Base-by-base conservation (phyloP, 2,888 invertebrate genomes). In the Acheta domesticus region DNA sequence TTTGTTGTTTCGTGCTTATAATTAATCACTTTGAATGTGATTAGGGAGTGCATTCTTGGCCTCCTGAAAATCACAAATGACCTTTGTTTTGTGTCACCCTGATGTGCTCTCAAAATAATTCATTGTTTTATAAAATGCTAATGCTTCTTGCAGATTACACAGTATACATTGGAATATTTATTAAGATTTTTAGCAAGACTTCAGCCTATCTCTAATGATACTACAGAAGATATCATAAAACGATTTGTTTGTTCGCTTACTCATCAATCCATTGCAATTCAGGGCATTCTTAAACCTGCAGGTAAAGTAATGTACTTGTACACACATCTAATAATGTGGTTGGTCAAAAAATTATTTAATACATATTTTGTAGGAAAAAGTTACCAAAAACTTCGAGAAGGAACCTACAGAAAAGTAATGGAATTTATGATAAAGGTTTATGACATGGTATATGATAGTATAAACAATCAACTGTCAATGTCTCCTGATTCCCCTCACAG, bases 101-200 rank as follows among this genome's bases (percentile, higher is more conserved):
- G 8, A 5, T 36, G 36, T 8, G 36, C 36, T 36, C 36, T 8
- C 8, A 36, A 5, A 36, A 36, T 36, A 8, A 5, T 36, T 36
- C 36, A 36, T 36, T 36, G 36, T 36, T 36, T 36, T 36, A 36
- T 36, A 36, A 36, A 36, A 36, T 36, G 36, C 8, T 36, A 36
- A 36, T 36, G 36, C 36, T 36, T 8, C 5, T 62, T 88, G 77
- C 87, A 93, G 92, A 92, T 90, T 83, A 90, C 91, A 82, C 89
- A 91, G 80, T 92, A 91, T 84, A 89, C 93, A 1, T 84, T 93
- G n/a, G 94, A 94, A 85, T 94, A 94, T 85, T 85, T 94, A 12
- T 86, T 93, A 14, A 90, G 92, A 82, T 93, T 94, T 84, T 86
- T 93, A 49, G 90, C 89, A 12, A 91, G 93, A 79, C 87, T 94